Evolutionary conservation across 2,797 vertebrate species (phyloP), one percentile per base, ranked within the genome.

Genomic region (Paramormyrops hopkinsi): DNA sequence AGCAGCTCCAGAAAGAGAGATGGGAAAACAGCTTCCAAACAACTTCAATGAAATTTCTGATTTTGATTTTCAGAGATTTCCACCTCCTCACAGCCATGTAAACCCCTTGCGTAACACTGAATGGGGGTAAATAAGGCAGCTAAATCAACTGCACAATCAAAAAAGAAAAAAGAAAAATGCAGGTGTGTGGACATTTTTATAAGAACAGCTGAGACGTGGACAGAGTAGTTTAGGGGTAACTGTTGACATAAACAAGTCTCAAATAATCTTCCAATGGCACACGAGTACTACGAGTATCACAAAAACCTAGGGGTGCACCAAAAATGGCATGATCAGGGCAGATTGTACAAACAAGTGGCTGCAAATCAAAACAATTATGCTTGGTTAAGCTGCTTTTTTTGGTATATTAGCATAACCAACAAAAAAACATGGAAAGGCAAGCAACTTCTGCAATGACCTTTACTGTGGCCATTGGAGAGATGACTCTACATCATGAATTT

Each of bases 21-120:
- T 51, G 17, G 83, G 25, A 44, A 91, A 92, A 89, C 54, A 56
- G 12, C 37, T 84, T n/a, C 4, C 54, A 29, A 50, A 83, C 88
- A 82, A 90, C 79, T 89, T 93, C 88, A 93, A 91, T 93, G 69
- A 51, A 9, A 89, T 86, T 54, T 89, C 44, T 76, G 41, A 79
- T 92, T 92, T 29, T 83, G 86, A 90, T 89, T 76, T 76, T 69
- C 83, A 53, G 9, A 50, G 41, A 65, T 46, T 88, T 22, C 86
- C 86, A 48, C 41, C 19, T 25, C 25, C 25, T 46, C 56, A 4
- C 54, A 46, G 54, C n/a, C 54, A 44, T 22, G 53, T 41, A 48
- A 14, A 14, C 56, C 41, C 48, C 4, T 53, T 11, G 56, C n/a
- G 22, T n/a, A 29, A 48, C 41, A 62, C 37, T 29, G 17, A 65